A percentile compares a stretch with the other conserved stretches of the same genome.
phyloP scores from a whole-genome alignment of 2,797 vertebrate genomes.

The Lithobates sylvaticus region DNA sequence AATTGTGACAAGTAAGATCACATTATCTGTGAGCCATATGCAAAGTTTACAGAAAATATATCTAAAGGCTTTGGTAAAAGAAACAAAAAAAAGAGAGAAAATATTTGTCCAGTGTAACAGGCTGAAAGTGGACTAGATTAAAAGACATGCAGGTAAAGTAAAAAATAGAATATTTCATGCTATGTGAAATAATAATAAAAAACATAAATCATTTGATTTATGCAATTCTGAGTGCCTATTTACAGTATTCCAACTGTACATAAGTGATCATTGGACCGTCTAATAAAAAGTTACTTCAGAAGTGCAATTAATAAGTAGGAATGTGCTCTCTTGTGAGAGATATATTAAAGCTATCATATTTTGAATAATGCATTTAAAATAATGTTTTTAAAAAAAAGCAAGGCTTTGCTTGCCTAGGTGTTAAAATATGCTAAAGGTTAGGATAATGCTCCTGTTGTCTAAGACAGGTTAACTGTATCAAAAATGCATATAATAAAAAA shows the following conservation, averaged over 20 bases:
- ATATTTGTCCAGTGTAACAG: neutral
- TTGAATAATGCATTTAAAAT: slow-evolving; percentile 37
- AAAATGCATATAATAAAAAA: slow-evolving; percentile 29
- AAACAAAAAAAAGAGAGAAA: neutral
- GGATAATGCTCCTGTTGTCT: slow-evolving; percentile 16
- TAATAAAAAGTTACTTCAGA: slow-evolving; percentile 20
- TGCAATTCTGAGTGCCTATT: neutral
- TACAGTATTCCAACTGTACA: neutral
- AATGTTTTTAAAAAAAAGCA: slow-evolving; percentile 23
- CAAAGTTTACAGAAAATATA: neutral
- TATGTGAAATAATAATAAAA: neutral
- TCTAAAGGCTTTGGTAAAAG: neutral
- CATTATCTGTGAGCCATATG: neutral
- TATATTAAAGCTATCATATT: slow-evolving; percentile 54
- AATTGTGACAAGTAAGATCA: no score
- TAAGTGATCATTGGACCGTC: neutral
- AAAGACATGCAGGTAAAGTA: neutral
- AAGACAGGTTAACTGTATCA: neutral
- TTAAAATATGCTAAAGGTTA: slow-evolving; percentile 31
- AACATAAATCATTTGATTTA: neutral
- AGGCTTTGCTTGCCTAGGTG: slow-evolving; percentile 9
- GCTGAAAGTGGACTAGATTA: no score
- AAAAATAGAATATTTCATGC: neutral
- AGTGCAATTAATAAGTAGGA: slow-evolving; percentile 23
- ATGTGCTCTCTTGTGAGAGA: slow-evolving; percentile 34